A percentile compares a stretch with the other conserved stretches of the same genome.
phyloP scores from a whole-genome alignment of 1,140 invertebrate genomes.

The Lerema accius region DNA sequence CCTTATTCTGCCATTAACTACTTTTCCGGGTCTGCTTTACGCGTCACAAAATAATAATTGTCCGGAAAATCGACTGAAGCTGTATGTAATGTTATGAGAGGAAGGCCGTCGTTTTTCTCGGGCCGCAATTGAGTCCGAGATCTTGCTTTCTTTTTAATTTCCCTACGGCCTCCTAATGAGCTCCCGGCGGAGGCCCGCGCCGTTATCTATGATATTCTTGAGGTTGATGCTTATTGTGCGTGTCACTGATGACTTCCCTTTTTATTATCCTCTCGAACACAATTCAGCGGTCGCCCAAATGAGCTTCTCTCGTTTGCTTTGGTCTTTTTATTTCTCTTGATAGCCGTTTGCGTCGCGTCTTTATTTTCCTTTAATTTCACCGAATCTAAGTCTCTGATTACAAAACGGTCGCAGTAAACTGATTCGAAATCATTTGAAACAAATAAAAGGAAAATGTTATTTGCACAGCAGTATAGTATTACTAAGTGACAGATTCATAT shows the following conservation, averaged over 20 bases:
- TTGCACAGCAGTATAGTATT: not conserved
- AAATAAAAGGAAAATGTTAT: not conserved
- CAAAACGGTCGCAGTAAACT: conserved; percentile 8
- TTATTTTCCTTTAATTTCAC: conserved; percentile 74
- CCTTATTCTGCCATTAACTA: conserved; percentile 61
- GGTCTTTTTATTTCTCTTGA: conserved; percentile 80
- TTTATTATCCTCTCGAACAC: conserved; percentile 82
- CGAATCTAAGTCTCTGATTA: conserved; percentile 33
- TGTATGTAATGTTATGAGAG: conserved; percentile 82
- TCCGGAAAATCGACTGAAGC: conserved; percentile 80
- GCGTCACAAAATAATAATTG: conserved; percentile 83
- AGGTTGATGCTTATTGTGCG: conserved; percentile 83
- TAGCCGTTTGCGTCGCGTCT: conserved; percentile 76
- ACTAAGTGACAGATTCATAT: conserved; percentile 5
- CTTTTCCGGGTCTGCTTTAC: conserved; percentile 74
- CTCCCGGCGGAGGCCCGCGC: conserved; percentile 68
- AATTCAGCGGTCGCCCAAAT: conserved; percentile 79
- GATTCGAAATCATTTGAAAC: conserved; percentile 1
- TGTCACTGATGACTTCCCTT: conserved; percentile 82
- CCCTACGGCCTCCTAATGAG: conserved; percentile 82
- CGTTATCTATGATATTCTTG: conserved; percentile 83
- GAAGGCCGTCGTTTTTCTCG: conserved; percentile 74
- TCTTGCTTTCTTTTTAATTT: conserved; percentile 84
- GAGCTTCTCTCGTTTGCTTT: conserved; percentile 78
- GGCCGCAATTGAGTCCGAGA: conserved; percentile 79